Conservation (phyloP, 2,113 vertebrate genomes). For the Campylorhamphus procurvoides region DNA sequence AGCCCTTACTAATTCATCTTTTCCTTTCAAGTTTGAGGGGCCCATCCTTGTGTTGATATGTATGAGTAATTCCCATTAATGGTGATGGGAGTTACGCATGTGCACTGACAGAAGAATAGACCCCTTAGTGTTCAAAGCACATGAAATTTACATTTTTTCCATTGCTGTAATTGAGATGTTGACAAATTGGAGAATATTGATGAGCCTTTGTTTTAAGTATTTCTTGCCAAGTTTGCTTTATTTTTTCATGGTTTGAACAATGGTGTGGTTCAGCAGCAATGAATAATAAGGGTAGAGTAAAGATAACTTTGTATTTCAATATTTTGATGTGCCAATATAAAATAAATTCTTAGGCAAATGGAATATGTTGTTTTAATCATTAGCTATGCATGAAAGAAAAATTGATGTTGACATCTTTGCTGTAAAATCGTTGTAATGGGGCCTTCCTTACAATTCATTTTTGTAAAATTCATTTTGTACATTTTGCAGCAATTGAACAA, state of each 20-base stretch:
- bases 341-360: constrained; percentile 84
- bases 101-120: constrained; percentile 79
- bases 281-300: constrained; percentile 77
- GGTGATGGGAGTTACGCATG: constrained; percentile 77
- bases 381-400: constrained; percentile 87
- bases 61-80: constrained; percentile 80
- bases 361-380: constrained; percentile 86
- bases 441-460: constrained; percentile 86
- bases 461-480: constrained; percentile 87
- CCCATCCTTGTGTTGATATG: constrained; percentile 74
- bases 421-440: constrained; percentile 85
- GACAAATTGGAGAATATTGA: constrained; percentile 84
- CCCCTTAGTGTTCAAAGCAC: constrained; percentile 79
- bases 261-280: constrained; percentile 77
- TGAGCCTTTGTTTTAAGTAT: constrained; percentile 83
- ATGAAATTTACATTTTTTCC: constrained; percentile 82
- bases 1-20: constrained; percentile 71
- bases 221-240: constrained; percentile 82
- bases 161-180: constrained; percentile 84
- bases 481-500: constrained; percentile 87
- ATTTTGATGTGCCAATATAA: constrained; percentile 85
- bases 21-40: constrained; percentile 71
- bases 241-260: constrained; percentile 81
- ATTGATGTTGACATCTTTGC: constrained; percentile 87
- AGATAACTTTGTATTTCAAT: constrained; percentile 83